A percentile compares a stretch with the other conserved stretches of the same genome.
Evolutionary conservation across 2,113 vertebrate species (phyloP).

Genomic region (Cathartes aura): DNA sequence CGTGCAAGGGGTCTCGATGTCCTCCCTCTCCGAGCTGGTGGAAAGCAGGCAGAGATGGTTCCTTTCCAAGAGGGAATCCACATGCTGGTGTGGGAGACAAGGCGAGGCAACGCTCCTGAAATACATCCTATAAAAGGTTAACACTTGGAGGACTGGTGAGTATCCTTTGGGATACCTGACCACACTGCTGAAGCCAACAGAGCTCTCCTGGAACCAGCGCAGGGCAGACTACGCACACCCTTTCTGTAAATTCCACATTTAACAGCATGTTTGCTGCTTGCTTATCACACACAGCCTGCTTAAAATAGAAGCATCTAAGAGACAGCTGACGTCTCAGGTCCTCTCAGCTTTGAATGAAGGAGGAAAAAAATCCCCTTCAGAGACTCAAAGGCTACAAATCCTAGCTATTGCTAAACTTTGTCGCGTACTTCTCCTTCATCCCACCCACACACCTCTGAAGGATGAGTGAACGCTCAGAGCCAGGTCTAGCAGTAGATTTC

Average conservation of each 20-base stretch:
- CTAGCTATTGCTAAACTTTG: background rate
- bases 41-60: background rate
- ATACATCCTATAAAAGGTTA: background rate
- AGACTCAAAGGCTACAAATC: background rate
- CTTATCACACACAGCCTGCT: background rate
- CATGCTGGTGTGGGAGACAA: background rate
- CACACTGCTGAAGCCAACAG: background rate
- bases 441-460: background rate
- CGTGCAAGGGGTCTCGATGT: accelerated
- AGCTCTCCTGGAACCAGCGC: background rate
- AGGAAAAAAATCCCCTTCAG: background rate
- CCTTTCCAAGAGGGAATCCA: background rate
- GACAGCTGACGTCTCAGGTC: background rate
- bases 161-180: background rate
- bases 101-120: background rate
- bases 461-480: background rate
- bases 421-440: background rate
- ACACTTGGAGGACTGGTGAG: background rate
- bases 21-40: background rate
- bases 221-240: background rate
- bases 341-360: background rate
- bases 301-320: conserved; percentile 2
- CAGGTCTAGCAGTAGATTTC: background rate
- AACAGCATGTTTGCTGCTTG: background rate
- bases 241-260: background rate